Evolutionary conservation across 2,113 vertebrate genomes (phyloP), one percentile per base, ranked within the genome.

Genomic region (Xenopus laevis): DNA sequence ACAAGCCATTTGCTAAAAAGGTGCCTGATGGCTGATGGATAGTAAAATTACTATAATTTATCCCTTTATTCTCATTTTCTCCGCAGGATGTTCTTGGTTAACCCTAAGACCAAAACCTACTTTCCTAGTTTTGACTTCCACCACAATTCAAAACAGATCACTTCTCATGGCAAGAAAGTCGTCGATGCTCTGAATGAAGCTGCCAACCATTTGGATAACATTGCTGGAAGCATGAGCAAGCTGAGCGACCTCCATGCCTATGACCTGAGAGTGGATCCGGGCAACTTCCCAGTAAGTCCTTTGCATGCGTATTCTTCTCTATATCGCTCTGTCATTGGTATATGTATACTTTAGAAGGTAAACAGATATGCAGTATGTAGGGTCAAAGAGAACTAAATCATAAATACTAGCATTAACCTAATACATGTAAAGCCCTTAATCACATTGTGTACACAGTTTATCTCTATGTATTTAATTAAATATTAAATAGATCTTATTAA

Each of bases 201-300:
- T 1, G 88, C 74, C 71, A 2, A 0, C 65, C 66, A 91, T 78
- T 40, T 97, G 0, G 92, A 95, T 12, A 83, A 95, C 77, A 77
- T 97, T 18, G 52, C 63, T 0, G 6, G 0, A 0, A 85, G 91
- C 23, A 83, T 96, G 17, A 61, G 81, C 21, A 65, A 13, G 12
- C 91, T 96, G 65, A 95, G 94, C 5, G 88, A 94, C 77, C 87
- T 95, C 85, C 95, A 98, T 0, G 94, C 93, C 66, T 88, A 90
- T 50, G 91, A 87, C 50, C 85, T 97, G 81, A 89, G 93, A 0
- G 86, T 98, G 77, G 96, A 95, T 63, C 94, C 93, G 0, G 89
- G 86, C 59, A 96, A 94, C 87, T 96, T 96, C 81, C 90, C 88
- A 88, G 94, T 95, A 78, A 87, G 86, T 10, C 1, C 33, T 40